Evolutionary conservation across 2,797 vertebrate species (phyloP).

Genomic region (Malacoctenus gilli): DNA sequence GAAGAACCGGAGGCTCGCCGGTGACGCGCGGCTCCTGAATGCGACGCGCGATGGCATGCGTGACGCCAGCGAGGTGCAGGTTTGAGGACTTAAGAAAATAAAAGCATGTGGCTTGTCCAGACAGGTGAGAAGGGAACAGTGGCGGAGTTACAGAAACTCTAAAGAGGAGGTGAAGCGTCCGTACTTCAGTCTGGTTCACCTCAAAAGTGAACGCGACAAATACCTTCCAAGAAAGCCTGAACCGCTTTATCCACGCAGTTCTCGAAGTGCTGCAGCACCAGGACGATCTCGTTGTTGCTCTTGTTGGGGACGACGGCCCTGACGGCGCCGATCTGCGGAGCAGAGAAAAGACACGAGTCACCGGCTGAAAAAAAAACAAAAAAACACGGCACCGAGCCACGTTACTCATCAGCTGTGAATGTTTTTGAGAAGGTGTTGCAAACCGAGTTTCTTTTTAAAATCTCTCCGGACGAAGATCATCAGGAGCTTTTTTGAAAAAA

Average conservation of each 20-base stretch:
- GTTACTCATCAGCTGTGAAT: too few species aligned
- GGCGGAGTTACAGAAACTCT: too few species aligned
- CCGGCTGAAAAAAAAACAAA: too few species aligned
- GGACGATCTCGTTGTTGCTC: slow-evolving; percentile 96
- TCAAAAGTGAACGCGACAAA: too few species aligned
- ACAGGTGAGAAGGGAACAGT: not conserved
- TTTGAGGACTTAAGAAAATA: not conserved
- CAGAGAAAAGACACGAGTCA: too few species aligned
- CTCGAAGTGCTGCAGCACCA: slow-evolving; percentile 96
- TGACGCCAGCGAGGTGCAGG: not conserved
- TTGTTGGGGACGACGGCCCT: slow-evolving; percentile 94
- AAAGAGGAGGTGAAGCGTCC: too few species aligned
- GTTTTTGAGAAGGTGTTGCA: too few species aligned
- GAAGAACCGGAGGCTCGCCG: slow-evolving; percentile 36
- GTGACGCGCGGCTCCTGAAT: slow-evolving; percentile 31
- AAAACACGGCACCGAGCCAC: too few species aligned
- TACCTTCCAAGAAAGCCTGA: slow-evolving; percentile 97
- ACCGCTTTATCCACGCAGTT: slow-evolving; percentile 93
- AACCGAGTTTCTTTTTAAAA: too few species aligned
- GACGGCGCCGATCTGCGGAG: slow-evolving; percentile 89
- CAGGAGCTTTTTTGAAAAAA: too few species aligned
- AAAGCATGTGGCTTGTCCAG: not conserved
- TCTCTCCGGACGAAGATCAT: too few species aligned
- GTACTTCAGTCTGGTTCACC: too few species aligned
- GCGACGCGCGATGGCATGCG: slow-evolving; percentile 20